A percentile compares a stretch with the other conserved stretches of the same genome.
Conservation (phyloP, 2,113 vertebrate species). For the Chitala chitala region DNA sequence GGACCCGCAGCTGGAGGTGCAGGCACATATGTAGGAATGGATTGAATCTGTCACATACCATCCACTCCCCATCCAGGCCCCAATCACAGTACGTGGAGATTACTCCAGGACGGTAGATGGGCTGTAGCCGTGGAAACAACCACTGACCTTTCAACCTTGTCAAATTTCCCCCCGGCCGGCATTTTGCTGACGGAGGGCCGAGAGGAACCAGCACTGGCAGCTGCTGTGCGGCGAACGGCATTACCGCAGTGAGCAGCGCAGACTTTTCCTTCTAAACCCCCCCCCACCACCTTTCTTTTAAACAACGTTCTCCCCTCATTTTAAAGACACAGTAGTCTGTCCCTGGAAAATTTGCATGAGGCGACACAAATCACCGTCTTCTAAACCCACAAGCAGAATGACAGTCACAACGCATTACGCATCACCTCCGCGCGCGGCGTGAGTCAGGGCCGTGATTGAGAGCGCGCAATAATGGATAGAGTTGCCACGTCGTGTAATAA, state of each 20-base stretch:
- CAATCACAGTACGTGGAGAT: not conserved
- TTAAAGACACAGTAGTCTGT: not conserved
- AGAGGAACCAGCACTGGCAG: not conserved
- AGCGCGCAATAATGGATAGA: conserved; percentile 30
- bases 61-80: not conserved
- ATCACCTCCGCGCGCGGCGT: not conserved
- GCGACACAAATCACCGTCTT: not conserved
- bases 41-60: conserved; percentile 5
- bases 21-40: not conserved
- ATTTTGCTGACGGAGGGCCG: not conserved
- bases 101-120: not conserved
- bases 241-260: not conserved
- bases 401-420: not conserved
- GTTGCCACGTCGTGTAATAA: conserved; percentile 18
- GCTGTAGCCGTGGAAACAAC: not conserved
- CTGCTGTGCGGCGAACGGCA: not conserved
- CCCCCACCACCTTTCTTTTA: not conserved
- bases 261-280: not conserved
- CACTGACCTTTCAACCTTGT: conserved; percentile 8
- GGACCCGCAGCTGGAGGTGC: not conserved
- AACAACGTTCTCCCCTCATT: not conserved
- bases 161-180: not conserved
- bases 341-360: not conserved
- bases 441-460: conserved; percentile 19
- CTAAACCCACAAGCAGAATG: not conserved